These are phyloP conservation scores for Aphidius ervi DNA, from an alignment of 1,140 invertebrate genomes.

Conservation along the genomic window DNA sequence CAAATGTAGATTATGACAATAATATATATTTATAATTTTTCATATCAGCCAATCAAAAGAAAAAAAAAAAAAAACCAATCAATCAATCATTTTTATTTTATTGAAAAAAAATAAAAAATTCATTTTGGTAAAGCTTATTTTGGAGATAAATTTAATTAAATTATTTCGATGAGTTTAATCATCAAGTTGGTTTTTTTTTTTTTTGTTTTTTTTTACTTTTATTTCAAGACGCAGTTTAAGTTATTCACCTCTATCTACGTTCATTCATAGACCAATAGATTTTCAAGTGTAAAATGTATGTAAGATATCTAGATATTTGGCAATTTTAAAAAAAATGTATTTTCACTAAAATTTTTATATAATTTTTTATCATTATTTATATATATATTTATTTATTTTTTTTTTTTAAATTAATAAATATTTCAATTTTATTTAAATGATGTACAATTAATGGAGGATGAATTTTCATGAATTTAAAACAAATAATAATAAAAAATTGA, in stretches of 20 bases:
- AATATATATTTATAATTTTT: slow-evolving; percentile 8
- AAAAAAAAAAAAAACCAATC: slow-evolving; percentile 6
- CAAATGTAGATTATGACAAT: slow-evolving; percentile 1
- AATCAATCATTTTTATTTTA: background rate
- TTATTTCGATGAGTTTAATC: slow-evolving; percentile 1
- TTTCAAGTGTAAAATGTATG: background rate
- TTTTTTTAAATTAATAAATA: slow-evolving; percentile 5
- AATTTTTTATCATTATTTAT: slow-evolving; percentile 7
- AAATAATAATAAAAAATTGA: slow-evolving; percentile 16
- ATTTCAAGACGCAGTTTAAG: background rate
- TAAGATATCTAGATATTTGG: slow-evolving; percentile 11
- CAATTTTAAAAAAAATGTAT: background rate
- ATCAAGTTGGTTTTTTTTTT: background rate
- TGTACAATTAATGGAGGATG: slow-evolving; percentile 10
- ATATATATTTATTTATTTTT: background rate
- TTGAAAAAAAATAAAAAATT: slow-evolving; percentile 1
- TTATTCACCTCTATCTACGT: background rate
- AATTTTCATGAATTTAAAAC: slow-evolving; percentile 13
- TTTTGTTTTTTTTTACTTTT: no score
- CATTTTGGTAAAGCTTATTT: slow-evolving; percentile 20
- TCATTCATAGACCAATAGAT: slow-evolving; percentile 17
- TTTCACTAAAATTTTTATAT: no score
- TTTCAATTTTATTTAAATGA: background rate
- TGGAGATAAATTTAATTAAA: slow-evolving; percentile 12
- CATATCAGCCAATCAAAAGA: slow-evolving; percentile 4